phyloP scores from a whole-genome alignment of 2,113 vertebrate genomes.

The Menura novaehollandiae region DNA sequence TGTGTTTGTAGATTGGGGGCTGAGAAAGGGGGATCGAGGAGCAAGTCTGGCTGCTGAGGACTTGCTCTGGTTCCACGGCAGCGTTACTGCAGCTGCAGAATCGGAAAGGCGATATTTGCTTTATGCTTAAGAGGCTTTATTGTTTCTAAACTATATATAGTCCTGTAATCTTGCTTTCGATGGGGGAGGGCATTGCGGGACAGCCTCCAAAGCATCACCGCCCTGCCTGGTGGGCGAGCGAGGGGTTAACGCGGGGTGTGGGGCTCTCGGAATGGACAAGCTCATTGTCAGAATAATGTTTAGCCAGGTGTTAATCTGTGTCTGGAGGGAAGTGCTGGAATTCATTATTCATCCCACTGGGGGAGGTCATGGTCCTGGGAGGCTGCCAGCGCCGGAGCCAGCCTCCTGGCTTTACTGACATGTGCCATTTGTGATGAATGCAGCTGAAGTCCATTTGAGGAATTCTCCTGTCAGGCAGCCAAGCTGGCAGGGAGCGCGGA shows the following conservation, averaged over 20 bases:
- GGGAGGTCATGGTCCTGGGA: constrained; percentile 72
- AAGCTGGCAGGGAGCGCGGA: constrained; percentile 55
- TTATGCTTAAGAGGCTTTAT: constrained; percentile 54
- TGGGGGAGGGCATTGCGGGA: background rate
- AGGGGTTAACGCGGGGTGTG: constrained; percentile 50
- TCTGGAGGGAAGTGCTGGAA: constrained; percentile 71
- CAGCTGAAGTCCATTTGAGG: constrained; percentile 81
- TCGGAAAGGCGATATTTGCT: constrained; percentile 18
- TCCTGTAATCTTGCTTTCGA: constrained; percentile 32
- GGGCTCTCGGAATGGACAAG: background rate
- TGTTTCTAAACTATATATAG: constrained; percentile 66
- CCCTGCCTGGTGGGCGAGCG: background rate
- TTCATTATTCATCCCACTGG: constrained; percentile 72
- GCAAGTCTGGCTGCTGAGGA: background rate
- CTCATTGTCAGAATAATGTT: constrained; percentile 75
- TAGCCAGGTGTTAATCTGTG: constrained; percentile 81
- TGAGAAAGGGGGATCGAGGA: background rate
- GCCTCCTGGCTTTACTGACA: constrained; percentile 80
- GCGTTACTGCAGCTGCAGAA: background rate
- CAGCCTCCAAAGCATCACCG: background rate
- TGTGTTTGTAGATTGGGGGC: background rate
- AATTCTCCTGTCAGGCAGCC: constrained; percentile 82
- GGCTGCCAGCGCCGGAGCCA: constrained; percentile 64
- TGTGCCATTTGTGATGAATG: constrained; percentile 78
- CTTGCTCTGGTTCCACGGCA: background rate